Base-by-base conservation (phyloP, 2,797 vertebrate species). In the Malacoctenus gilli region DNA sequence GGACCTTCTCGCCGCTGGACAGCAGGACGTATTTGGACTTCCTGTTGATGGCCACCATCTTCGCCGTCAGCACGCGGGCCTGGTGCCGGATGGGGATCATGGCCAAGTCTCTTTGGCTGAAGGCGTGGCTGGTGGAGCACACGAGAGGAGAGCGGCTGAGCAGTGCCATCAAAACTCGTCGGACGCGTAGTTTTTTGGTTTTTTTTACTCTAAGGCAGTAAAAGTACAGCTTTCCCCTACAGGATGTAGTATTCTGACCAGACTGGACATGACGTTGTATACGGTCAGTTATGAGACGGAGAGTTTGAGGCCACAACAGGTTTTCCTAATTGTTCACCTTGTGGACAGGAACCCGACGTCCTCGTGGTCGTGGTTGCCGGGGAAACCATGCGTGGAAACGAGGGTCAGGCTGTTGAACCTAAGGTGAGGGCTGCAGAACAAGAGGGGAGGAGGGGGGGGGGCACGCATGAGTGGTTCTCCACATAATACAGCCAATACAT, bases 341-440 rank as follows among this genome's bases (percentile, higher is more conserved):
- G 87, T 92, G 75, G 94, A 88, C 85, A 98, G 86, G 85, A 98
- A 98, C 5, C 75, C 86, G 15, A 68, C 67, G 6, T 89, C 61
- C 23, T 91, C 70, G 6, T 48, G 57, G 53, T 42, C 41, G 20
- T 64, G 59, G 76, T 85, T 82, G 28, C 88, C 87, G 39, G 90
- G 93, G 75, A 94, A 88, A 68, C 95, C 96, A 0, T 93, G 91
- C 1, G 89, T 84, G 13, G 96, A 98, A 89, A 98, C 85, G 80
- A 98, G 89, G 39, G 89, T 95, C 65, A 98, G 91, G 68, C 92
- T 95, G 90, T 91, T 95, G 91, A 99, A 97, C 69, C 90, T 92
- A 74, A 98, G 88, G 70, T 92, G 93, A 1, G 95, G 93, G 64
- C 97, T 99, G 67, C 1, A 71, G 52, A 61, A 76, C 39, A 64